Percentiles rank a stretch among this genome's conserved stretches.
phyloP scores from a whole-genome alignment of 1,140 invertebrate species.

The Anastatus disparis region DNA sequence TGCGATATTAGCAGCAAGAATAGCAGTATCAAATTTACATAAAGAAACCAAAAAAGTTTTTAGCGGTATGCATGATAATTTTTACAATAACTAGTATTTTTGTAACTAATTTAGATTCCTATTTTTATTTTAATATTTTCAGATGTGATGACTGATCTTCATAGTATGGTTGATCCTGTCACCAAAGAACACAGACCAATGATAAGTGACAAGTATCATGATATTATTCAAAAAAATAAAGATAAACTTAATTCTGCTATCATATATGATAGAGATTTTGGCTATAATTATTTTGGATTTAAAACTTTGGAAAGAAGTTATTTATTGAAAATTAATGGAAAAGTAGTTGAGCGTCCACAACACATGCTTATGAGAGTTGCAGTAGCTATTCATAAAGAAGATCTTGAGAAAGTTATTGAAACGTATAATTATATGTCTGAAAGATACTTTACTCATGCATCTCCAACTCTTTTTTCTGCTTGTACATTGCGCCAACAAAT shows the following conservation, averaged over 20 bases:
- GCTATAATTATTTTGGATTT: slow-evolving; percentile 99
- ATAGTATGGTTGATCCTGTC: slow-evolving; percentile 79
- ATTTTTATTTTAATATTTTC: slow-evolving; percentile 9
- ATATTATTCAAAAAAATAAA: slow-evolving; percentile 88
- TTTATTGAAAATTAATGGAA: slow-evolving; percentile 91
- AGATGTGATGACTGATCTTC: slow-evolving; percentile 93
- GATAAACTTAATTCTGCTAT: slow-evolving; percentile 94
- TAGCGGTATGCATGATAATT: slow-evolving; percentile 72
- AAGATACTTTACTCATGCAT: slow-evolving; percentile 97
- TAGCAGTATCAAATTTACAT: slow-evolving; percentile 97
- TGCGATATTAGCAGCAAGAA: slow-evolving; percentile 92
- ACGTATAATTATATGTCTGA: slow-evolving; percentile 97
- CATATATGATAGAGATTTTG: slow-evolving; percentile 97
- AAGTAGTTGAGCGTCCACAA: slow-evolving; percentile 96
- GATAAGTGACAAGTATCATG: slow-evolving; percentile 86
- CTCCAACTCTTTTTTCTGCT: slow-evolving; percentile 96
- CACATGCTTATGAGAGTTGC: slow-evolving; percentile 99
- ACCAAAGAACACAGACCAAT: slow-evolving; percentile 80
- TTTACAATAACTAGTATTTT: slow-evolving; percentile 1
- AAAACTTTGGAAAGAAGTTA: slow-evolving; percentile 98
- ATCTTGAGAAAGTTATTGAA: slow-evolving; percentile 93
- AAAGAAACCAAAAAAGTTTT: slow-evolving; percentile 95
- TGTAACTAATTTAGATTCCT: background rate
- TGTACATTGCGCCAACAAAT: slow-evolving; percentile 92
- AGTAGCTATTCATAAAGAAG: slow-evolving; percentile 95